Evolutionary conservation across 2,113 vertebrate genomes (phyloP), one percentile per base, ranked within the genome.

Genomic region (Mionectes macconnelli): DNA sequence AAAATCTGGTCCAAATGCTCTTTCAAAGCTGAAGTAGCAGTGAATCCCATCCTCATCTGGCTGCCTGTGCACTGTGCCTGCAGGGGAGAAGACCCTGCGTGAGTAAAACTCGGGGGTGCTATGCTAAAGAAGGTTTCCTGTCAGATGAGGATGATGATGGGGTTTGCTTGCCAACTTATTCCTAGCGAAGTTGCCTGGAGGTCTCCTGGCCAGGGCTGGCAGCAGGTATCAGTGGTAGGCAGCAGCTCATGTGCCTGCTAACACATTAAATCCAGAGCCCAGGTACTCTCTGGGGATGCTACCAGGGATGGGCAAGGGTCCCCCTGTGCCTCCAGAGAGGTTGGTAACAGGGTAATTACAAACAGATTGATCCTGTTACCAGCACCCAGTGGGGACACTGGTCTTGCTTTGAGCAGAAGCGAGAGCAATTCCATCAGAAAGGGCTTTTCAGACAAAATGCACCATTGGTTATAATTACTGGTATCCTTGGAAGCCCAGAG

Each of bases 1-100:
- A 70, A 6, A 22, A 12, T 35, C 53, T 40, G 28, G 33, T 44
- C 22, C 49, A 60, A 88, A 39, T 18, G 64, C 14, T 25, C 9
- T 68, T 70, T 75, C 37, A 28, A 10, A n/a, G 18, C 59, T 25
- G 4, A 50, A 76, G 55, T 4, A 47, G 66, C 25, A 19, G 25
- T 5, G 53, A 84, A 59, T 39, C 11, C 16, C 49, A 67, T 8
- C 25, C 35, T 35, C 33, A 22, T 1, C 35, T 56, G 55, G 8
- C 42, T 85, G 83, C 44, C 37, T 14, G 35, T 8, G 31, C 33
- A 35, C 31, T 12, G 44, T 0, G 3, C 0, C 4, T 3, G 16
- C 4, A 2, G 2, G 10, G 59, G 23, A 70, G 72, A 17, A 18
- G 11, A 55, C 3, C 15, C 31, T 14, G 24, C 22, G 6, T 0